Percentiles rank a stretch among this genome's conserved stretches.
Evolutionary conservation across 30 jellyfish, hydroid and myxozoan genomes (phyloP).

Genomic region (Aurelia sp.): DNA sequence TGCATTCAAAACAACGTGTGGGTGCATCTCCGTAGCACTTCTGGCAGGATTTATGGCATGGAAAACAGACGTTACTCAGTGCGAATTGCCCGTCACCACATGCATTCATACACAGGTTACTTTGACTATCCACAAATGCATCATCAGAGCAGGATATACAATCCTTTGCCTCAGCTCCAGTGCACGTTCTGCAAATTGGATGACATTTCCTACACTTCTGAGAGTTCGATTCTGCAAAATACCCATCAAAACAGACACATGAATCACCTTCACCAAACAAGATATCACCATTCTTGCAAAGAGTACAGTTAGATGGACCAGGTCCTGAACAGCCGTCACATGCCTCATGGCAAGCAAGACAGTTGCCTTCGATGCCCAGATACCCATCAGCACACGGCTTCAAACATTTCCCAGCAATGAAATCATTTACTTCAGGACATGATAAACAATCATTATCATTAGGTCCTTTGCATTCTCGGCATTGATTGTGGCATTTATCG

Average conservation of each 20-base stretch:
- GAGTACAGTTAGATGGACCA: conserved; percentile 30
- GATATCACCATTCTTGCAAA: conserved; percentile 30
- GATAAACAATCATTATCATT: conserved; percentile 2
- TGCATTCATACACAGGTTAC: conserved; percentile 7
- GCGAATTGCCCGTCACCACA: conserved; percentile 33
- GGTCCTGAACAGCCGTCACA: conserved; percentile 61
- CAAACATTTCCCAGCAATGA: conserved; percentile 16
- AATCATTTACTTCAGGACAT: conserved; percentile 30
- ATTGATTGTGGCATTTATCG: conserved; percentile 22
- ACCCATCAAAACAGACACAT: conserved; percentile 37
- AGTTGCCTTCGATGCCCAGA: neutral
- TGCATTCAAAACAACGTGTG: conserved; percentile 52
- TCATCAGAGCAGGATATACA: conserved; percentile 53
- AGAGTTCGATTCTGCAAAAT: conserved; percentile 8
- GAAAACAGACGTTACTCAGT: conserved; percentile 43
- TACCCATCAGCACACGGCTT: conserved; percentile 47
- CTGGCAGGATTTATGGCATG: conserved; percentile 75
- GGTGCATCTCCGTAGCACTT: conserved; percentile 60
- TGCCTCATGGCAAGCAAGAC: conserved; percentile 33
- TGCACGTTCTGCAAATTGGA: conserved; percentile 10
- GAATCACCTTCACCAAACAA: neutral
- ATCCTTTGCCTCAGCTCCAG: conserved; percentile 20
- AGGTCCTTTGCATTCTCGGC: conserved; percentile 52
- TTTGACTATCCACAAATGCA: conserved; percentile 4
- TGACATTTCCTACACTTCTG: conserved; percentile 18